Evolutionary conservation across 2,888 invertebrate genomes (phyloP), one percentile per base, ranked within the genome.

Genomic region (Pseudanteris insignis): DNA sequence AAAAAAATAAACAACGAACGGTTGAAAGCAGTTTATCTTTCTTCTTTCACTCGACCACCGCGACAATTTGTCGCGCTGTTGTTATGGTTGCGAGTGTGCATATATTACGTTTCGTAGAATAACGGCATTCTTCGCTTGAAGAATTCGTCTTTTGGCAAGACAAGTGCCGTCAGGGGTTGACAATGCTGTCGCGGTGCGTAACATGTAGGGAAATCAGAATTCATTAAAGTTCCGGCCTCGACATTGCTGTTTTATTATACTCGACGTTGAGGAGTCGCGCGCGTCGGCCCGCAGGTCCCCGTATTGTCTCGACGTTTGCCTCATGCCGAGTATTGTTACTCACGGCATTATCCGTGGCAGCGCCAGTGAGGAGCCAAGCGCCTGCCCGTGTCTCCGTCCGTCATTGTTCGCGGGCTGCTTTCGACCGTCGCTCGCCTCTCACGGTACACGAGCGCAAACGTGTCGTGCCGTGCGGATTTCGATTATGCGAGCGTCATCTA

Each of bases 301-400:
- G 70, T 67, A 77, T 77, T 77, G 77, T 77, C 72, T 75, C 71
- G 72, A 57, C 61, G 70, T 66, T 73, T 68, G 69, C 70, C 69
- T 70, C 71, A 69, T 72, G 71, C 72, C 70, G 70, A 69, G 69
- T 69, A 75, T 77, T 77, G 77, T 77, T 73, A 69, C 71, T 69
- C 71, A 70, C 68, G 64, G 70, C 66, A 77, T 76, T 76, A 76
- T 77, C 72, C 72, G 64, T 15, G 24, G 14, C 40, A 25, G 14
- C 29, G 30, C 43, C 32, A n/a, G n/a, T n/a, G n/a, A n/a, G n/a
- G n/a, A n/a, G n/a, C n/a, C n/a, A n/a, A n/a, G 38, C 21, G 33
- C 44, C 25, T 28, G 36, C 40, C 13, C 18, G 14, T n/a, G n/a
- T n/a, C 30, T 11, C 8, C 14, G 18, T 10, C 25, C n/a, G 9